Evolutionary conservation across 2,888 invertebrate genomes (phyloP).

Genomic region (Mimumesa dahlbomi): DNA sequence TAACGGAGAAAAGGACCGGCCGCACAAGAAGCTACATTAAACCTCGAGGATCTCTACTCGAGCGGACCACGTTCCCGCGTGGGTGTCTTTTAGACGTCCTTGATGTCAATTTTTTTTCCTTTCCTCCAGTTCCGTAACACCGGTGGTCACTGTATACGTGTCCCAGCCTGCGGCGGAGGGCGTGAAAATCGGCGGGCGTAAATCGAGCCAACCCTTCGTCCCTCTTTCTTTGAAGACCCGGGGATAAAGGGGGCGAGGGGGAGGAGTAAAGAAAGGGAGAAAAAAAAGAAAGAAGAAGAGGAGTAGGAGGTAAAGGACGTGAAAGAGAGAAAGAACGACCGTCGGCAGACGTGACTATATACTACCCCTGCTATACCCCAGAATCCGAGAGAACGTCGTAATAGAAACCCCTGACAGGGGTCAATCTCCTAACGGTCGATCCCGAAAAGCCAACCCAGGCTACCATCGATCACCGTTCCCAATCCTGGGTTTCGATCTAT

Average conservation of each 20-base stretch:
- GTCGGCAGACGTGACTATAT: conserved; percentile 37
- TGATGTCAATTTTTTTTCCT: conserved; percentile 19
- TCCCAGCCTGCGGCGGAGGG: conserved; percentile 11
- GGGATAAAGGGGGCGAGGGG: neutral
- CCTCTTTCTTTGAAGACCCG: conserved; percentile 18
- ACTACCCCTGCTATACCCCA: conserved; percentile 41
- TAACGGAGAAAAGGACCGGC: too few relatives aligned
- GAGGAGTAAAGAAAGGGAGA: neutral
- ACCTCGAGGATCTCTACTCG: too few relatives aligned
- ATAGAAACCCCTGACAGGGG: conserved; percentile 74
- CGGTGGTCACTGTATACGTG: neutral
- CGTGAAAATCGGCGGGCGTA: conserved; percentile 51
- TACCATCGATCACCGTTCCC: conserved; percentile 63
- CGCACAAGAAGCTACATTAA: too few relatives aligned
- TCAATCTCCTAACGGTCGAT: conserved; percentile 72
- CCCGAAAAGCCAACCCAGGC: conserved; percentile 65
- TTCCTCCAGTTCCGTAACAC: neutral
- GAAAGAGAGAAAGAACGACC: conserved; percentile 24
- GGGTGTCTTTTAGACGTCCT: too few relatives aligned
- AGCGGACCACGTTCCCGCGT: too few relatives aligned
- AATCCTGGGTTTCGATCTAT: conserved; percentile 57
- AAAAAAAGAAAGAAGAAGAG: neutral
- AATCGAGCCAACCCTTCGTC: conserved; percentile 43
- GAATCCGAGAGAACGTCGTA: conserved; percentile 64
- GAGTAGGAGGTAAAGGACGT: conserved; percentile 1